Conservation (phyloP, 2,113 vertebrate species). For the Erythrocercus mccallii region DNA sequence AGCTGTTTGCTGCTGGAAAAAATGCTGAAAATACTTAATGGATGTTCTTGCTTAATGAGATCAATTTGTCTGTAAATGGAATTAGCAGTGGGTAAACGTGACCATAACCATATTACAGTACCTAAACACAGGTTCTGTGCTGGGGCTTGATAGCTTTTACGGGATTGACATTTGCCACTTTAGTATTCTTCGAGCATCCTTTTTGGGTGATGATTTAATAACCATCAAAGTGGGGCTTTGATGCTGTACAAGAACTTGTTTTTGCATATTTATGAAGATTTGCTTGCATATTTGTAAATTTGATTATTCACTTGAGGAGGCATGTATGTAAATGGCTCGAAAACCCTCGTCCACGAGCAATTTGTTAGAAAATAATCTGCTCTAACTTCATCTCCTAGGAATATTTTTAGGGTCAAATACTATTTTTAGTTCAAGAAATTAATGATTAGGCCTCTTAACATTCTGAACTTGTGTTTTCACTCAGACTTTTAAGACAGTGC, state of each 20-base stretch:
- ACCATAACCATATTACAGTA: not conserved
- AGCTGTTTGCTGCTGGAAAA: not conserved
- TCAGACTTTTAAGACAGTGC: not conserved
- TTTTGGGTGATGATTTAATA: not conserved
- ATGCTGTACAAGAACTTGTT: not conserved
- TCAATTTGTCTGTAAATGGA: not conserved
- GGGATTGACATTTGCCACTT: not conserved
- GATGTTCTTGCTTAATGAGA: not conserved
- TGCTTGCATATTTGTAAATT: not conserved
- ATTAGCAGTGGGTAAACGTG: not conserved
- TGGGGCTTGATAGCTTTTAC: not conserved
- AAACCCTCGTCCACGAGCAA: not conserved
- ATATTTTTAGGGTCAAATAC: not conserved
- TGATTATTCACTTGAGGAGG: not conserved
- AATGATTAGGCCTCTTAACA: not conserved
- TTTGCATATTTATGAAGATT: not conserved
- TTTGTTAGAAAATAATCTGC: not conserved
- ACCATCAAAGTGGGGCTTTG: not conserved
- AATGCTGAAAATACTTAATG: not conserved
- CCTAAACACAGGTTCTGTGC: not conserved
- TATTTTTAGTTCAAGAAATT: not conserved
- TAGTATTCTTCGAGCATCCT: not conserved
- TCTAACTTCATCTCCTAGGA: not conserved
- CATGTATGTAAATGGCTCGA: not conserved
- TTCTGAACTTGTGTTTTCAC: not conserved